phyloP scores from a whole-genome alignment of 2,797 vertebrate species.

The Poeciliopsis presidionis region DNA sequence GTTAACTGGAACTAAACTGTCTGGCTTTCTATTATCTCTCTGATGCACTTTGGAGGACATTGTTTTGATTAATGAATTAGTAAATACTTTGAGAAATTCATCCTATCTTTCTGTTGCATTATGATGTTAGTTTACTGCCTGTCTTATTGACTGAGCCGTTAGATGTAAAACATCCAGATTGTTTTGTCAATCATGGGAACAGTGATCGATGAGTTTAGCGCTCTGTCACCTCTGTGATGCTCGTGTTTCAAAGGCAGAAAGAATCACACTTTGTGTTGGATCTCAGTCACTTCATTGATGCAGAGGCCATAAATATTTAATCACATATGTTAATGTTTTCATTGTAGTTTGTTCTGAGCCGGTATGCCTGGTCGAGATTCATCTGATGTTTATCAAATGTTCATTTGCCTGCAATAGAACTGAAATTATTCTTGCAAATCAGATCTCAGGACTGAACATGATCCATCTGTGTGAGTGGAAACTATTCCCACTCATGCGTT shows the following conservation, averaged over 20 bases:
- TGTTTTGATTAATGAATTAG: background rate
- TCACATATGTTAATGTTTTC: constrained; percentile 23
- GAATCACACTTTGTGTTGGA: constrained; percentile 43
- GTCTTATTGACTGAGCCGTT: constrained; percentile 8
- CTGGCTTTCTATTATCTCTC: background rate
- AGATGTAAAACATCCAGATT: constrained; percentile 34
- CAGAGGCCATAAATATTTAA: constrained; percentile 54
- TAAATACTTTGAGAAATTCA: background rate
- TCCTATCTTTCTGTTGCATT: background rate
- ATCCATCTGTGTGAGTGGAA: background rate
- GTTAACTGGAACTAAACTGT: background rate
- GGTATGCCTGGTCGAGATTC: background rate
- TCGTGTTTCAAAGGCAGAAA: constrained; percentile 33
- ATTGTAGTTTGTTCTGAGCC: background rate
- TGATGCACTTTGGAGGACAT: background rate
- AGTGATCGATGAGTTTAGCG: constrained; percentile 17
- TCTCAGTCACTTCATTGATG: constrained; percentile 32
- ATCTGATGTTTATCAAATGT: background rate
- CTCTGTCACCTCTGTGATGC: constrained; percentile 21
- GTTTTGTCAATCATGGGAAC: constrained; percentile 55
- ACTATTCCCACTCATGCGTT: too few relatives aligned
- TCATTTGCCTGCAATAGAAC: background rate
- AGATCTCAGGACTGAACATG: background rate
- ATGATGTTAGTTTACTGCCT: background rate
- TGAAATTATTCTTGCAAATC: background rate